Base-by-base conservation (phyloP, 2,888 invertebrate genomes). In the Zootermopsis nevadensis region DNA sequence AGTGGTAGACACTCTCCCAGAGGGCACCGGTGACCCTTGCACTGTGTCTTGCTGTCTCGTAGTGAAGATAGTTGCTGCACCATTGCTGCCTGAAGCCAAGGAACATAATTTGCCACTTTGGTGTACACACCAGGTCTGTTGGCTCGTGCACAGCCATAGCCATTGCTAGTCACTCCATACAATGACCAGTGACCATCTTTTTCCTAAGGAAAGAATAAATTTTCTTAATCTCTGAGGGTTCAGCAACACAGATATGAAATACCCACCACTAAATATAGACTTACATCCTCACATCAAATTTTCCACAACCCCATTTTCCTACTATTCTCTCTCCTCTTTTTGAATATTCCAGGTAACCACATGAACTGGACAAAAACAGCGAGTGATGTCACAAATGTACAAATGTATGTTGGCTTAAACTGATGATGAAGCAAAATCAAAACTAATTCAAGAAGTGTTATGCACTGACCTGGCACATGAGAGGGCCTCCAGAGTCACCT, bases 81-180 rank as follows among this genome's bases (percentile, higher is more conserved):
- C 86, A 93, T 92, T 27, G 92, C 91, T 74, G 90, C 89, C 86
- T 93, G 91, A 84, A 95, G 94, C 95, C 95, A 95, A 38, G 92
- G 91, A 67, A 94, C 90, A 88, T 95, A 95, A 89, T 94, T 93
- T 53, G 93, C 91, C 19, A 95, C 95, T 89, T 95, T 95, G 0
- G 95, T 95, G 89, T 96, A 96, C 74, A 95, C 95, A 60, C 95
- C 95, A 27, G 95, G 96, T 12, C 95, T 90, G 87, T 94, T 94
- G 0, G 95, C 94, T 85, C 95, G 90, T 0, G 95, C 95, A 88
- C 95, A 95, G 0, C 95, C 95, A 88, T 95, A 95, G 0, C 95
- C 95, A 87, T 95, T 95, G 86, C 95, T 95, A 0, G 95, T 95
- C 22, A 96, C 94, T 19, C 95, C 91, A 79, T 89, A 87, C 76